phyloP scores from a whole-genome alignment of 2,888 invertebrate genomes.

The Parnassius orleans region DNA sequence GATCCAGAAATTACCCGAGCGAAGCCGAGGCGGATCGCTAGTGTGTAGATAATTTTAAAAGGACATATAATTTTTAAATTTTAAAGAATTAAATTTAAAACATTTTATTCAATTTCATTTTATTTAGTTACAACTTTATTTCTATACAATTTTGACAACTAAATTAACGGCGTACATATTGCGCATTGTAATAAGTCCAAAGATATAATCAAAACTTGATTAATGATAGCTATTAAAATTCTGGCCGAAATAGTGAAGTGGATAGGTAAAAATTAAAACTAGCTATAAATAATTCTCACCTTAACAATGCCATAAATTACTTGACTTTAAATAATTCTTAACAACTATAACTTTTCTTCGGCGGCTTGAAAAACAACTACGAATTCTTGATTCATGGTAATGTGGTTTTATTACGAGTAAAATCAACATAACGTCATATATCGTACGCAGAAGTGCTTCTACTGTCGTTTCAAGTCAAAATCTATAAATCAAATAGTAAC shows the following conservation, averaged over 20 bases:
- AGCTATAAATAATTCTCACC: neutral
- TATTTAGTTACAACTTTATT: too few relatives aligned
- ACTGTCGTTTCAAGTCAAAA: too few relatives aligned
- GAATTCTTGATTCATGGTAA: neutral
- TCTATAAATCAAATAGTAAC: too few relatives aligned
- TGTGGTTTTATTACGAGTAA: neutral
- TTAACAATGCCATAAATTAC: conserved; percentile 9
- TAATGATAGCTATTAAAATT: conserved; percentile 19
- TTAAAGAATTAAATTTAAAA: too few relatives aligned
- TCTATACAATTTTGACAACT: neutral
- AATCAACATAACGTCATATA: neutral
- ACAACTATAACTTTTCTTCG: conserved; percentile 6
- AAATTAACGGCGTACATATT: conserved; percentile 7
- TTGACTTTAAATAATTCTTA: conserved; percentile 5
- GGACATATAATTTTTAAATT: too few relatives aligned
- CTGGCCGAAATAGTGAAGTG: conserved; percentile 11
- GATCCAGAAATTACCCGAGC: too few relatives aligned
- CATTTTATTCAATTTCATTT: too few relatives aligned
- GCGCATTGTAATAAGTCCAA: neutral
- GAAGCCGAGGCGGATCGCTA: too few relatives aligned
- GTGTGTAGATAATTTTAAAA: too few relatives aligned
- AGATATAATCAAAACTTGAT: conserved; percentile 16
- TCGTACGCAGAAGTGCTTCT: neutral
- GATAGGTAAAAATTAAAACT: neutral
- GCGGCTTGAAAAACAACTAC: neutral